Evolutionary conservation across 2,888 invertebrate species (phyloP), one percentile per base, ranked within the genome.

Genomic region (Yponomeuta cagnagella): DNA sequence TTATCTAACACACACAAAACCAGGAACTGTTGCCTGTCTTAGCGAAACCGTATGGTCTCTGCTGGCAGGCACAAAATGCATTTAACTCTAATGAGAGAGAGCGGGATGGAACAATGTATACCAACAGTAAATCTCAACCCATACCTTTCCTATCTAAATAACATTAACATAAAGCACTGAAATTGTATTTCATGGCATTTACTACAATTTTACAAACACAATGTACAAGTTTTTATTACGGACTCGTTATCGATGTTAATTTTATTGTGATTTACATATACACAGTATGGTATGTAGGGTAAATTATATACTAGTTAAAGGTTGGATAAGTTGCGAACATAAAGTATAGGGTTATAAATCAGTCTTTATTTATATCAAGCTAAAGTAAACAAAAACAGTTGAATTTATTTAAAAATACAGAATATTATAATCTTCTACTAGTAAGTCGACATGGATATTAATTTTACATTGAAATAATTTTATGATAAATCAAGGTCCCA

Each of bases 281-380:
- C 52, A 58, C 15, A 58, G 12, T 58, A 52, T 12, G 2, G 10
- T 58, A 58, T 15, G 52, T 15, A 58, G 52, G 52, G 15, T 58
- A 58, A 58, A 58, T 58, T 58, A 12, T 15, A 15, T 15, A 58
- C 52, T 2, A 58, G 15, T 2, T 15, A 15, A 58, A 58, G 3
- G 12, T 58, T 58, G 5, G 8, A 43, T 43, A 43, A 58, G 15
- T 15, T 58, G 52, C 52, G 52, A 58, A 58, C 52, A 58, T 58
- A 58, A 58, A 58, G 15, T 58, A 58, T 58, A 58, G 15, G 15
- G 52, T 15, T 58, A 58, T 15, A 58, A 58, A 15, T 58, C 52
- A 58, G 52, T 58, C 52, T 58, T 58, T 58, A 58, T 58, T 58
- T 58, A 12, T 52, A 52, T 52, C 52, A 52, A 58, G 52, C 52